phyloP scores from a whole-genome alignment of 1,140 invertebrate species.

The Drosophila seguyi region DNA sequence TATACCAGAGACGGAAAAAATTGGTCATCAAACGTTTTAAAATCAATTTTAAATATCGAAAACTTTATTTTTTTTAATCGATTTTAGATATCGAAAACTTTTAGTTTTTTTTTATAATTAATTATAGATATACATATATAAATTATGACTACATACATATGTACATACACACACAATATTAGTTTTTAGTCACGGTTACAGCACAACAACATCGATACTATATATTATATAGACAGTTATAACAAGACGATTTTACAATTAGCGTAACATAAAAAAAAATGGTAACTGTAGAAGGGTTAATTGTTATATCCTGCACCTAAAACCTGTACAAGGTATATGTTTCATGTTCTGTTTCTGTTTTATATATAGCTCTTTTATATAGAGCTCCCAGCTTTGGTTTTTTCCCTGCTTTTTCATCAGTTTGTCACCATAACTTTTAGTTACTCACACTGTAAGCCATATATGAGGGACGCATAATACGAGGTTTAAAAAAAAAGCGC shows the following conservation, averaged over 20 bases:
- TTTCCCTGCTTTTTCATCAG: neutral
- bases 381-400: too few species aligned
- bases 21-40: too few species aligned
- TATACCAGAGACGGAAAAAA: too few species aligned
- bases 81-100: too few species aligned
- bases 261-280: constrained; percentile 22
- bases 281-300: neutral
- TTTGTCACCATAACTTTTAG: neutral
- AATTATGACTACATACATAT: constrained; percentile 8
- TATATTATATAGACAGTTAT: constrained; percentile 44
- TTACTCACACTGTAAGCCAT: constrained; percentile 44
- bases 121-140: neutral
- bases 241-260: constrained; percentile 22
- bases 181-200: constrained; percentile 32
- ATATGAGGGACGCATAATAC: constrained; percentile 14
- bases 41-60: too few species aligned
- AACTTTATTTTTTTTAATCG: too few species aligned
- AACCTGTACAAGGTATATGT: neutral
- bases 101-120: too few species aligned
- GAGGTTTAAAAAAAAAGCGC: constrained; percentile 16
- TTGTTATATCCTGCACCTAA: neutral
- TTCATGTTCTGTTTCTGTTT: neutral
- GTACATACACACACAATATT: constrained; percentile 40
- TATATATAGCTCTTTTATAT: neutral
- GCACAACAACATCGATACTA: constrained; percentile 57